Conservation (phyloP, 1,140 invertebrate species). For the Apis laboriosa region DNA sequence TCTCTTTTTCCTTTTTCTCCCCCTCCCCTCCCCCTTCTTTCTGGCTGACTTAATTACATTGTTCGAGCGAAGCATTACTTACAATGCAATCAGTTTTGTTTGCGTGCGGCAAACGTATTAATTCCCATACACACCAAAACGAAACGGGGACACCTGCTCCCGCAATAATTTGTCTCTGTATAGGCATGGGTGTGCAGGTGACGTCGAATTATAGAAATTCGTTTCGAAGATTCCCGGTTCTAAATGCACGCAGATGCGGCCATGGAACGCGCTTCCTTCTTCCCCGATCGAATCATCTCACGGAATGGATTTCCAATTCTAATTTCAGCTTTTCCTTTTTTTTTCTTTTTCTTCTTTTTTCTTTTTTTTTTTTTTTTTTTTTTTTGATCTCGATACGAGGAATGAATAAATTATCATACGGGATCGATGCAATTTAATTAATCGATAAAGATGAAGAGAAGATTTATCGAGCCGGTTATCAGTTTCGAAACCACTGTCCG, state of each 20-base stretch:
- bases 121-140: constrained; percentile 22
- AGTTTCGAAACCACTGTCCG: no score
- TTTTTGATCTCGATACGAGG: not conserved
- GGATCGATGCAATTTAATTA: no score
- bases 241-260: constrained; percentile 11
- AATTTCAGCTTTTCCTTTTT: not conserved
- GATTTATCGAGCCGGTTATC: no score
- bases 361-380: no score
- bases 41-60: constrained; percentile 41
- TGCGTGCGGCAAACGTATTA: constrained; percentile 55
- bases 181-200: constrained; percentile 39
- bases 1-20: not conserved
- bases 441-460: no score
- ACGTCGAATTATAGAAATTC: constrained; percentile 63
- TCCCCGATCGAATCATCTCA: not conserved
- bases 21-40: not conserved
- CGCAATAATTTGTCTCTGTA: constrained; percentile 50
- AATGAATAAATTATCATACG: not conserved
- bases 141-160: constrained; percentile 52
- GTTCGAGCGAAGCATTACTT: constrained; percentile 21
- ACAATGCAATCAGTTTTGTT: constrained; percentile 57
- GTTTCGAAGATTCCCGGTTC: constrained; percentile 26
- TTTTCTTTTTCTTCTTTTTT: not conserved
- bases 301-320: not conserved
- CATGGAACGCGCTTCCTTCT: not conserved